A percentile compares a stretch with the other conserved stretches of the same genome.
These are phyloP conservation scores for Calliopum simillimum DNA, from an alignment of 2,888 invertebrate species.

Conservation along the genomic window DNA sequence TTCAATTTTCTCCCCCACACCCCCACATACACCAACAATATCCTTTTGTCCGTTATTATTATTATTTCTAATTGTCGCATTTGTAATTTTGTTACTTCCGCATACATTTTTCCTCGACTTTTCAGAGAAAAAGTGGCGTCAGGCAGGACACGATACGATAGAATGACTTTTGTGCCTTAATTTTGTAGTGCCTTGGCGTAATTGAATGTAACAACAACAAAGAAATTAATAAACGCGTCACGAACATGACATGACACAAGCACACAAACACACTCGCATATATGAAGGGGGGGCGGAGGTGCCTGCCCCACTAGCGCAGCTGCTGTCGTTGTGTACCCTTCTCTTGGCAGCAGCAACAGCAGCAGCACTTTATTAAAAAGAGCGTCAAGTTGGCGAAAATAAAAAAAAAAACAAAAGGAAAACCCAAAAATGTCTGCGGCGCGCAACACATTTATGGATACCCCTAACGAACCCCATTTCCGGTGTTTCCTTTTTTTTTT, in stretches of 20 bases:
- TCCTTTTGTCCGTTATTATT: too few species aligned
- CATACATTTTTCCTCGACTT: background rate
- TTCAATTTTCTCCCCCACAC: too few species aligned
- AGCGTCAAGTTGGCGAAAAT: too few species aligned
- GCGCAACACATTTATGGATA: too few species aligned
- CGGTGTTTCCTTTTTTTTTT: background rate
- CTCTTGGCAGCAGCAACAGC: conserved; percentile 14
- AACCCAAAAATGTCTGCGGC: too few species aligned
- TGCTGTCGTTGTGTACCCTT: background rate
- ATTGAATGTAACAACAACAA: conserved; percentile 20
- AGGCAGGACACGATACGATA: background rate
- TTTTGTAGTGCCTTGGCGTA: background rate
- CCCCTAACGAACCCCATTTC: conserved; percentile 9
- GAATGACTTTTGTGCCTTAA: too few species aligned
- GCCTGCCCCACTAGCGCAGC: too few species aligned
- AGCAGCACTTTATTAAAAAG: background rate
- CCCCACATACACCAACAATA: too few species aligned
- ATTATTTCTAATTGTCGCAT: too few species aligned
- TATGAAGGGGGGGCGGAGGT: background rate
- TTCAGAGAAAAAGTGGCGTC: background rate
- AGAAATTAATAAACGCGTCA: conserved; percentile 17
- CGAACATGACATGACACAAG: conserved; percentile 5
- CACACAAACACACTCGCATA: background rate
- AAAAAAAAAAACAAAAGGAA: too few species aligned
- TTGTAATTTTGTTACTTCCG: too few species aligned